phyloP scores from a whole-genome alignment of 2,888 invertebrate species.

The Rhingia rostrata region DNA sequence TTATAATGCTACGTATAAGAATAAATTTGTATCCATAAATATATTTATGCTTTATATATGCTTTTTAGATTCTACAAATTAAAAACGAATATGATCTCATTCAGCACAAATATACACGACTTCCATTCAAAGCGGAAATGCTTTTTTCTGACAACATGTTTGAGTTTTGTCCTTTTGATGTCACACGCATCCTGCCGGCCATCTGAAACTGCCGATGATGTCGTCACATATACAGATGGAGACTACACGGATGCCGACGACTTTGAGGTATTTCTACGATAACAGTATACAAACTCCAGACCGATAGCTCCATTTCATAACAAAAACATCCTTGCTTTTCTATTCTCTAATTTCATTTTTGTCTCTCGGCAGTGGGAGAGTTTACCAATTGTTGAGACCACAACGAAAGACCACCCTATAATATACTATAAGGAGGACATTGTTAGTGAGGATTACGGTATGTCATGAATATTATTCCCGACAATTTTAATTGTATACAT shows the following conservation, averaged over 20 bases:
- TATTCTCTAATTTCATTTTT: conserved; percentile 11
- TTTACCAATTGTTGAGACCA: conserved; percentile 75
- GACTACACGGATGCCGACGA: conserved; percentile 78
- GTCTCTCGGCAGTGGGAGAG: conserved; percentile 77
- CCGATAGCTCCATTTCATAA: background rate
- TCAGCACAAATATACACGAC: conserved; percentile 72
- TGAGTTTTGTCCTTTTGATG: conserved; percentile 73
- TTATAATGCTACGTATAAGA: too few species aligned
- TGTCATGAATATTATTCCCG: conserved; percentile 43
- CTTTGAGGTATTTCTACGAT: conserved; percentile 77
- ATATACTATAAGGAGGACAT: conserved; percentile 81
- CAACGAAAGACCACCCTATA: conserved; percentile 79
- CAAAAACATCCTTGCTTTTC: conserved; percentile 12
- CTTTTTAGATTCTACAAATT: conserved; percentile 22
- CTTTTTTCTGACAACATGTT: conserved; percentile 75
- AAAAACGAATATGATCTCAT: conserved; percentile 74
- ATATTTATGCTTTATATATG: background rate
- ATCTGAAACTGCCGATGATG: conserved; percentile 35
- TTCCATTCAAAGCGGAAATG: conserved; percentile 76
- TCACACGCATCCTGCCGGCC: conserved; percentile 63
- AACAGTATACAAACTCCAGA: background rate
- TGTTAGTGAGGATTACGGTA: conserved; percentile 81
- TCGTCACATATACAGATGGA: conserved; percentile 33
- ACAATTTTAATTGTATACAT: conserved; percentile 32
- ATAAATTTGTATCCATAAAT: too few species aligned